Conservation (phyloP, 2,888 invertebrate species). For the Leptogaster cylindrica region DNA sequence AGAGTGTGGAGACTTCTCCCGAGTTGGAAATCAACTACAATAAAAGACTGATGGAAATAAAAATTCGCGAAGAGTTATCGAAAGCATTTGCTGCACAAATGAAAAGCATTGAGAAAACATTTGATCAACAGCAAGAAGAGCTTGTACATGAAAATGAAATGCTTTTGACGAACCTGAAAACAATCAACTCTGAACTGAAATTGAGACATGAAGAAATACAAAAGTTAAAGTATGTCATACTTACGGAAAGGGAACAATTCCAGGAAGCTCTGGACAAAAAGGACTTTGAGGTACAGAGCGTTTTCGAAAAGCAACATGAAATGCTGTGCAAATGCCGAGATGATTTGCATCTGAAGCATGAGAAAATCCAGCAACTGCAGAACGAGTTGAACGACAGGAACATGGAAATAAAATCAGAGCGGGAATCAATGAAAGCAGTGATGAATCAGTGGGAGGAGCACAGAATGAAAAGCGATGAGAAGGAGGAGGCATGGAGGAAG, state of each 20-base stretch:
- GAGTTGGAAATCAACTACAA: constrained; percentile 56
- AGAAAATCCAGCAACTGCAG: constrained; percentile 57
- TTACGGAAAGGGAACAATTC: constrained; percentile 58
- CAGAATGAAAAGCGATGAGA: constrained; percentile 62
- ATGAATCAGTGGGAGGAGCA: constrained; percentile 63
- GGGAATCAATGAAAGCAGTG: constrained; percentile 62
- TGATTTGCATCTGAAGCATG: constrained; percentile 62
- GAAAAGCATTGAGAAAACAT: constrained; percentile 65
- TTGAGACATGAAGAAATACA: constrained; percentile 57
- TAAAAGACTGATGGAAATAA: constrained; percentile 56
- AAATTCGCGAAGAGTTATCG: constrained; percentile 72
- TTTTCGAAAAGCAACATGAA: constrained; percentile 53
- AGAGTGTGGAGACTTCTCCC: constrained; percentile 58
- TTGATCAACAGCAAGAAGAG: constrained; percentile 60
- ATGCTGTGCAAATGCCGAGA: constrained; percentile 54
- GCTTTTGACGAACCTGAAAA: constrained; percentile 55
- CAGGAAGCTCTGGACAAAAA: constrained; percentile 54
- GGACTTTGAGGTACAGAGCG: constrained; percentile 50
- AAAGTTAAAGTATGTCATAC: constrained; percentile 58
- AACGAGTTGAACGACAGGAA: constrained; percentile 57
- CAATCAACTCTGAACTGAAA: constrained; percentile 53
- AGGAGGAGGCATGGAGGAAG: constrained; percentile 62
- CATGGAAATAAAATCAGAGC: constrained; percentile 61
- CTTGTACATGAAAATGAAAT: constrained; percentile 53
- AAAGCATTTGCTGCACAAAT: constrained; percentile 70